Conservation (phyloP, 2,888 invertebrate genomes). For the Polyommatus icarus region DNA sequence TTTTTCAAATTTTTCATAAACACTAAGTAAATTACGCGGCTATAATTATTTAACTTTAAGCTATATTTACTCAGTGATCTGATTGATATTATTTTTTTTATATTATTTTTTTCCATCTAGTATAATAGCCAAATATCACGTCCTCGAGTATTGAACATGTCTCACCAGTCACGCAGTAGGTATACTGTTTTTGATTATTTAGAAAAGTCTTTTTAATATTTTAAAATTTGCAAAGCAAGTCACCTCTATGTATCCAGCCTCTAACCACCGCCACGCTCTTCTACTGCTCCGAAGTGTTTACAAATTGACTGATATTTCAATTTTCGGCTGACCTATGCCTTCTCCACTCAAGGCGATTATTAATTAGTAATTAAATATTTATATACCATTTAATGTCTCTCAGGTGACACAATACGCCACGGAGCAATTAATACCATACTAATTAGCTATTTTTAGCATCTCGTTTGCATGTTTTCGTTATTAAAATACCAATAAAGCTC, state of each 20-base stretch:
- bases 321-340: background rate
- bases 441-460: background rate
- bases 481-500: background rate
- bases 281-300: background rate
- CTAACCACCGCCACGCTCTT: background rate
- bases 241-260: background rate
- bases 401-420: background rate
- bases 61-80: too few species aligned
- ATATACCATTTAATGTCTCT: background rate
- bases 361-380: slow-evolving; percentile 14
- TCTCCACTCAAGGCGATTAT: background rate
- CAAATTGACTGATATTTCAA: background rate
- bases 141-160: too few species aligned
- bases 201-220: too few species aligned
- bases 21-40: too few species aligned
- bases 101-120: too few species aligned
- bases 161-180: too few species aligned
- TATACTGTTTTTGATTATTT: too few species aligned
- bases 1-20: too few species aligned
- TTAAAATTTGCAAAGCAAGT: background rate
- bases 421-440: slow-evolving; percentile 1
- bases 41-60: too few species aligned
- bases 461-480: background rate
- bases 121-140: too few species aligned
- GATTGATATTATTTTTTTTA: too few species aligned